A percentile compares a stretch with the other conserved stretches of the same genome.
phyloP scores from a whole-genome alignment of 2,888 invertebrate genomes.

The Diadegma fenestrale region DNA sequence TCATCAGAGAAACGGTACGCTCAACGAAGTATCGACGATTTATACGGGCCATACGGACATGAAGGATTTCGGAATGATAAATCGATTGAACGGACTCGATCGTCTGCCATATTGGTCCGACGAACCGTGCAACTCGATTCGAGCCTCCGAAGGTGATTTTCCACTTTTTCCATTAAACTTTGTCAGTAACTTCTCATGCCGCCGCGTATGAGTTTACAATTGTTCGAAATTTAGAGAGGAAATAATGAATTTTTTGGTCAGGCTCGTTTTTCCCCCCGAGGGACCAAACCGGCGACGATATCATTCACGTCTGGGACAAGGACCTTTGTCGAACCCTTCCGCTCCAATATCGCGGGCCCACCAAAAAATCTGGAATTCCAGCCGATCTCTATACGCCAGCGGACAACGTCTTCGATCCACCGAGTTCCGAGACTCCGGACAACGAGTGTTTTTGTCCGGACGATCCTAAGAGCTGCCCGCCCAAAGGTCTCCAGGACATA shows the following conservation, averaged over 20 bases:
- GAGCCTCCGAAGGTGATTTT: conserved; percentile 85
- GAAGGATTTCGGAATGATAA: conserved; percentile 92
- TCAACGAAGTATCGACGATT: conserved; percentile 92
- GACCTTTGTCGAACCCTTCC: conserved; percentile 94
- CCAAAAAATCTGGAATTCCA: conserved; percentile 90
- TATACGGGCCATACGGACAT: conserved; percentile 91
- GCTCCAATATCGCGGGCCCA: conserved; percentile 89
- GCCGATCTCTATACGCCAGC: conserved; percentile 91
- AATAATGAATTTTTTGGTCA: conserved; percentile 66
- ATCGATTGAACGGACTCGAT: conserved; percentile 91
- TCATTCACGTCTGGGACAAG: conserved; percentile 93
- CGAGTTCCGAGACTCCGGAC: conserved; percentile 87
- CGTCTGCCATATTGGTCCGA: conserved; percentile 91
- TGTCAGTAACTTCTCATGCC: too few relatives aligned
- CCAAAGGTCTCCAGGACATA: conserved; percentile 93
- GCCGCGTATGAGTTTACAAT: too few relatives aligned
- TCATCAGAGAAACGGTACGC: conserved; percentile 91
- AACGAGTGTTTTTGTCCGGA: conserved; percentile 91
- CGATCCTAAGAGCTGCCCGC: conserved; percentile 88
- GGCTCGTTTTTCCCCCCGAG: conserved; percentile 95
- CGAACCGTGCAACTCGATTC: conserved; percentile 88
- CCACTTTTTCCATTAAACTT: not conserved
- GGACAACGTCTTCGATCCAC: conserved; percentile 87
- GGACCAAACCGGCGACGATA: conserved; percentile 86
- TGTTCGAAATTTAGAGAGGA: not conserved